Conservation (phyloP, 30 jellyfish, hydroid and myxozoan species). For the Cassiopea xamachana region DNA sequence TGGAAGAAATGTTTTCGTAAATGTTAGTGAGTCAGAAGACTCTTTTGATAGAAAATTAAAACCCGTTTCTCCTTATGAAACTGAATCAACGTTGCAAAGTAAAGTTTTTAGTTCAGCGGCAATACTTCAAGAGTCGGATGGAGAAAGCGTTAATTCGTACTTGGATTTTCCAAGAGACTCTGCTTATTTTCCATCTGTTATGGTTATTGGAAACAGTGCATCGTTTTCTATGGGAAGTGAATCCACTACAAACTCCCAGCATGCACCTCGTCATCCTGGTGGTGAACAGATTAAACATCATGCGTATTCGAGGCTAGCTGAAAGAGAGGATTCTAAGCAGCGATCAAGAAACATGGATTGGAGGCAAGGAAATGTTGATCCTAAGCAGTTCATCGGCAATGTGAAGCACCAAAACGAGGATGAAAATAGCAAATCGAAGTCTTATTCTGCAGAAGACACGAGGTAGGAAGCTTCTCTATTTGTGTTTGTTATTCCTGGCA, state of each 20-base stretch:
- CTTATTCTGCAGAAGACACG: conserved; percentile 68
- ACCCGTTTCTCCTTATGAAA: no score
- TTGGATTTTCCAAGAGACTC: conserved; percentile 31
- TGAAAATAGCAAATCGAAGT: background rate
- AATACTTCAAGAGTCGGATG: conserved; percentile 28
- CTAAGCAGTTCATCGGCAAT: background rate
- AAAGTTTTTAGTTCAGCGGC: background rate
- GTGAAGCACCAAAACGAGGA: background rate
- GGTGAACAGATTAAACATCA: background rate
- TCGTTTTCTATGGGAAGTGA: conserved; percentile 16
- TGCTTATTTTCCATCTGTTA: conserved; percentile 13
- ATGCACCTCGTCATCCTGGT: background rate
- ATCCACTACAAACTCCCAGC: background rate
- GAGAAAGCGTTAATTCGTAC: conserved; percentile 59
- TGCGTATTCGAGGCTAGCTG: background rate
- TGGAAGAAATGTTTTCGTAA: background rate
- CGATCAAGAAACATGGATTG: background rate
- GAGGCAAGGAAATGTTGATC: background rate
- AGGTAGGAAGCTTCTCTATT: conserved; percentile 8
- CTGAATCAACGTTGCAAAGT: no score
- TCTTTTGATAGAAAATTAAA: background rate
- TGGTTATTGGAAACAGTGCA: conserved; percentile 19
- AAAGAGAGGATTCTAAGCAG: background rate
- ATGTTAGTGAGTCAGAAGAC: background rate
- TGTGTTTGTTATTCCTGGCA: background rate